These are phyloP conservation scores for Apteryx mantelli DNA, from an alignment of 2,113 vertebrate species.

Conservation along the genomic window DNA sequence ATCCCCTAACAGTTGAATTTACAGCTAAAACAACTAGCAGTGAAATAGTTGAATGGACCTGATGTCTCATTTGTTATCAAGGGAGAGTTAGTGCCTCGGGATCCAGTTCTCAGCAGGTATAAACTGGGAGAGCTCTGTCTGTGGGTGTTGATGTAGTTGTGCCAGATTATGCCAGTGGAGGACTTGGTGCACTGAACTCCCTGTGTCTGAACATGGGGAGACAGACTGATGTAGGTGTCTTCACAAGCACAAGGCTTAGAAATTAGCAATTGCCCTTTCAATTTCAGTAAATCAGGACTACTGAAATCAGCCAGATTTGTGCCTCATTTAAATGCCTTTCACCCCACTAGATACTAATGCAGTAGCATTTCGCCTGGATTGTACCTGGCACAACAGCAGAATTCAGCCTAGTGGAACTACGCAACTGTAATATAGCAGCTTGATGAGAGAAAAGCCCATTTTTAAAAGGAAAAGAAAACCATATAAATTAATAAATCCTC, in stretches of 20 bases:
- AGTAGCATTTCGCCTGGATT: background rate
- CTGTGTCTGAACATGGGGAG: background rate
- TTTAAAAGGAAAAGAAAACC: background rate
- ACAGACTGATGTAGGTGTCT: background rate
- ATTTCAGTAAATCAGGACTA: background rate
- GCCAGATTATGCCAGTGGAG: background rate
- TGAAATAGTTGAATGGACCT: background rate
- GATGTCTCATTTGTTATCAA: background rate
- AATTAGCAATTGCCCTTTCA: background rate
- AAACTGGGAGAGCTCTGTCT: background rate
- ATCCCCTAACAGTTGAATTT: background rate
- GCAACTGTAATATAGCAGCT: background rate
- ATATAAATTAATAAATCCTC: background rate
- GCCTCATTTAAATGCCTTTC: background rate
- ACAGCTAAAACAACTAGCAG: background rate
- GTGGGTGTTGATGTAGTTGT: background rate
- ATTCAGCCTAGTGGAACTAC: background rate
- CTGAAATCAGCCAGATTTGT: background rate
- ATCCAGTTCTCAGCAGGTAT: background rate
- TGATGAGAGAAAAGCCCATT: background rate
- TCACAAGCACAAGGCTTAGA: background rate
- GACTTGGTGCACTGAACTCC: background rate
- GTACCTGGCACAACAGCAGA: background rate
- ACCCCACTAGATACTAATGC: background rate
- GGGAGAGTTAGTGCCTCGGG: background rate